phyloP scores from a whole-genome alignment of 2,113 vertebrate genomes.

The Catharus bicknelli region DNA sequence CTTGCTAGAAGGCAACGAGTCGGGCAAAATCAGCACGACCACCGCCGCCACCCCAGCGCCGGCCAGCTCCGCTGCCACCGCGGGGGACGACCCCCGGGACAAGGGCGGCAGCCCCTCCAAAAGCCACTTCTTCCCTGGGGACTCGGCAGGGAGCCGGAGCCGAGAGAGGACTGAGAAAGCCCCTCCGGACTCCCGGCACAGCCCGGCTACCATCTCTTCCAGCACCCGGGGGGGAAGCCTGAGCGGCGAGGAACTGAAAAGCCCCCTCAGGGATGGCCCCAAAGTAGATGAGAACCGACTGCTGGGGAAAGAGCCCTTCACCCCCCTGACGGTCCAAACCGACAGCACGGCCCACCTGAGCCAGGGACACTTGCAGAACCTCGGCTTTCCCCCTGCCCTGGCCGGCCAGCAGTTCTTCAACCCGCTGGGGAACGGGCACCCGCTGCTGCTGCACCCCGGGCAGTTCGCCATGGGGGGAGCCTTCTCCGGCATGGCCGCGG shows the following conservation, averaged over 20 bases:
- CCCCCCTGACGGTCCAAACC: constrained; percentile 89
- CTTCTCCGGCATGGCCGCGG: constrained; percentile 91
- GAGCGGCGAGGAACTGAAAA: constrained; percentile 84
- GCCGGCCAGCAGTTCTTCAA: constrained; percentile 94
- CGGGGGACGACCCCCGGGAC: constrained; percentile 82
- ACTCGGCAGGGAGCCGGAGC: constrained; percentile 68
- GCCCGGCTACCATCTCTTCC: constrained; percentile 90
- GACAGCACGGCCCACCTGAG: constrained; percentile 83
- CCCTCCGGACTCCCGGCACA: constrained; percentile 89
- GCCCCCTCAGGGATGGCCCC: constrained; percentile 78
- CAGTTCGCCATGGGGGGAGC: constrained; percentile 96
- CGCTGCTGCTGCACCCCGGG: constrained; percentile 91
- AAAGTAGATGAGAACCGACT: constrained; percentile 86
- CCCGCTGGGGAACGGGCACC: constrained; percentile 87
- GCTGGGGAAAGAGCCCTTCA: constrained; percentile 84
- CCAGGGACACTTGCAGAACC: constrained; percentile 87
- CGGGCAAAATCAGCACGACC: constrained; percentile 89
- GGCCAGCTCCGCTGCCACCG: not conserved
- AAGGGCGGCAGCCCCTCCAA: constrained; percentile 79
- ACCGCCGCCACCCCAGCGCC: constrained; percentile 60
- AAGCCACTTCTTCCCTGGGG: constrained; percentile 63
- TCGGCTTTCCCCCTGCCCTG: constrained; percentile 89
- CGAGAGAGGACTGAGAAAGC: constrained; percentile 84
- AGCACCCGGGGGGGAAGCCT: constrained; percentile 81
- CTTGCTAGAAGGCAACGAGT: constrained; percentile 82